Evolutionary conservation across 23 tunicate species (phyloP).

Genomic region (Halocynthia aurantium): DNA sequence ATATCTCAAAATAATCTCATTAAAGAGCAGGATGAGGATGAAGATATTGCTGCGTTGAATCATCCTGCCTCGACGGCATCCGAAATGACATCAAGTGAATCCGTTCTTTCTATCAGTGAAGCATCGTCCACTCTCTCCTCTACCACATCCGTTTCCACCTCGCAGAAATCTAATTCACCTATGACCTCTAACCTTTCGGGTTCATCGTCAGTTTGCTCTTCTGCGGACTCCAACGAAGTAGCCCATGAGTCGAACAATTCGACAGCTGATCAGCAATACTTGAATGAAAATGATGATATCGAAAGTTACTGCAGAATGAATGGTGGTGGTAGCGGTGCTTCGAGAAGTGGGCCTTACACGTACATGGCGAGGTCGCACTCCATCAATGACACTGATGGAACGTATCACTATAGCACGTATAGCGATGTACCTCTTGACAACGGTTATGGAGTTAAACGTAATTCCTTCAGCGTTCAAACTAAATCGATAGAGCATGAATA

Average conservation of each 20-base stretch:
- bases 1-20: not conserved
- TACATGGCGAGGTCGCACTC: slow-evolving; percentile 7
- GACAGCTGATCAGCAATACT: not conserved
- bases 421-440: slow-evolving; percentile 9
- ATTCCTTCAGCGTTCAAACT: slow-evolving; percentile 8
- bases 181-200: slow-evolving; percentile 9
- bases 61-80: too few species aligned
- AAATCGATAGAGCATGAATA: not conserved
- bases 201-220: slow-evolving; percentile 6
- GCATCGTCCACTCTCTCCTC: slow-evolving; percentile 21
- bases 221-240: not conserved
- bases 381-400: not conserved
- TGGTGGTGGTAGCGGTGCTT: not conserved
- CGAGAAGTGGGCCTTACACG: slow-evolving; percentile 1
- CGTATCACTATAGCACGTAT: not conserved
- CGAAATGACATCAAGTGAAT: slow-evolving; percentile 21
- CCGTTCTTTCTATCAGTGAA: slow-evolving; percentile 20
- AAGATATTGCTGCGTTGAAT: too few species aligned
- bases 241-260: not conserved
- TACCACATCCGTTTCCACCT: slow-evolving; percentile 16
- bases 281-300: not conserved
- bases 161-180: slow-evolving; percentile 13
- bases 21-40: not conserved
- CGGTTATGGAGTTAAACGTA: slow-evolving; percentile 3
- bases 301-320: slow-evolving; percentile 20